Evolutionary conservation across 2,797 vertebrate genomes (phyloP), one percentile per base, ranked within the genome.

Genomic region (Melanitta fusca): DNA sequence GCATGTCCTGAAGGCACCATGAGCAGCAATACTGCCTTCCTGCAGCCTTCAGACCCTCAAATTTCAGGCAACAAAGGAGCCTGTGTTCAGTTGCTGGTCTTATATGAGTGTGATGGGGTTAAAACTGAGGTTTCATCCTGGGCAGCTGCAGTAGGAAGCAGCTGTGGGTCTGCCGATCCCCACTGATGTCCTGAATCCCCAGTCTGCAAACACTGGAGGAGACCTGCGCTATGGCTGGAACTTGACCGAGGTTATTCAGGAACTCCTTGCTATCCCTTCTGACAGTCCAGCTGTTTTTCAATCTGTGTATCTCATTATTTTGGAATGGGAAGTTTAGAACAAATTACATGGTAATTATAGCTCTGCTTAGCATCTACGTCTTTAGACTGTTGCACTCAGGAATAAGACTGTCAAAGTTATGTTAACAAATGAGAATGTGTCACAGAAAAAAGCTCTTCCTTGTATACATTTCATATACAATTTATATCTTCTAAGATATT

Each of bases 261-360:
- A 78, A 62, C 34, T 17, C 16, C 6, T 10, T 18, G 89, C 34
- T 30, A 5, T 28, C 91, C 74, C 28, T 53, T 49, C 85, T 60
- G 8, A 12, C 54, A 36, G 78, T 19, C 82, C 83, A 64, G 95
- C 80, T 80, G 51, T 34, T 85, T 77, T n/a, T 25, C 38, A 43
- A 27, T 94, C 72, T 92, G 36, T 75, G 43, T 69, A 36, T 95
- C 80, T 93, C 16, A 8, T 91, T 91, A 91, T 88, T 96, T 93
- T 61, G 69, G 54, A 93, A 65, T 2, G 21, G 85, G 91, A 95
- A 92, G 83, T 93, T 70, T 79, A 72, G 54, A 78, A 80, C 65
- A 90, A 78, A 92, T 94, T 64, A 70, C 4, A 9, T 88, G 73
- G 60, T 88, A 97, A 97, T 94, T 95, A 96, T 87, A 95, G 95